Evolutionary conservation across 2,113 vertebrate species (phyloP).

Genomic region (Ptilonorhynchus violaceus): DNA sequence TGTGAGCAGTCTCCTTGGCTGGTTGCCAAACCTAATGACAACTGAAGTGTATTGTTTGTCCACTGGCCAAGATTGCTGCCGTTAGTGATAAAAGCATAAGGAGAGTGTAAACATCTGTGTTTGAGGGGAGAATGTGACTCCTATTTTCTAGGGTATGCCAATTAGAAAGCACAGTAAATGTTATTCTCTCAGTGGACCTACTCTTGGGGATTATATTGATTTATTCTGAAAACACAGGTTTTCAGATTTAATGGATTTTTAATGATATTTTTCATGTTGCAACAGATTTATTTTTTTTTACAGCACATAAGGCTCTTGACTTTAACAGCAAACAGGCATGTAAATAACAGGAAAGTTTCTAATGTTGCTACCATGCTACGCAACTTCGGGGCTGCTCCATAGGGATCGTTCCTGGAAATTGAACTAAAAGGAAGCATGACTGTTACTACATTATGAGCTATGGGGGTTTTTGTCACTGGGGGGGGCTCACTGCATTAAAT

Average conservation of each 20-base stretch:
- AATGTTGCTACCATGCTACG: not conserved
- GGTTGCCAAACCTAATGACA: conserved; percentile 12
- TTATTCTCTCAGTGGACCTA: not conserved
- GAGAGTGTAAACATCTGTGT: conserved; percentile 47
- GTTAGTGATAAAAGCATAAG: conserved; percentile 36
- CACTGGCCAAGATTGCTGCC: conserved; percentile 39
- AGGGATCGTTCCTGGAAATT: not conserved
- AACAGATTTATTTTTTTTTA: not conserved
- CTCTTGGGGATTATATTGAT: not conserved
- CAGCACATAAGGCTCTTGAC: not conserved
- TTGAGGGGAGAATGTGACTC: not conserved
- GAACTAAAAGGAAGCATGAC: not conserved
- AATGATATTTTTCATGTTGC: not conserved
- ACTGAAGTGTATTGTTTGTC: conserved; percentile 45
- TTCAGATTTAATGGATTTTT: conserved; percentile 26
- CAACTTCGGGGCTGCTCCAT: not conserved
- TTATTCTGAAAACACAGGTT: conserved; percentile 19
- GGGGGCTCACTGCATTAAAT: not conserved
- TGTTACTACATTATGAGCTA: not conserved
- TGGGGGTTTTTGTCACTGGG: not conserved
- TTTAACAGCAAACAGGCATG: not conserved
- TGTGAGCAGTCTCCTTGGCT: not conserved
- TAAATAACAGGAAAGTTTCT: not conserved
- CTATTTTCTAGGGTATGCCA: not conserved
- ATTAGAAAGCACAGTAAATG: conserved; percentile 9